A percentile compares a stretch with the other conserved stretches of the same genome.
Conservation (phyloP, 1,140 invertebrate genomes). For the Argopecten irradians region DNA sequence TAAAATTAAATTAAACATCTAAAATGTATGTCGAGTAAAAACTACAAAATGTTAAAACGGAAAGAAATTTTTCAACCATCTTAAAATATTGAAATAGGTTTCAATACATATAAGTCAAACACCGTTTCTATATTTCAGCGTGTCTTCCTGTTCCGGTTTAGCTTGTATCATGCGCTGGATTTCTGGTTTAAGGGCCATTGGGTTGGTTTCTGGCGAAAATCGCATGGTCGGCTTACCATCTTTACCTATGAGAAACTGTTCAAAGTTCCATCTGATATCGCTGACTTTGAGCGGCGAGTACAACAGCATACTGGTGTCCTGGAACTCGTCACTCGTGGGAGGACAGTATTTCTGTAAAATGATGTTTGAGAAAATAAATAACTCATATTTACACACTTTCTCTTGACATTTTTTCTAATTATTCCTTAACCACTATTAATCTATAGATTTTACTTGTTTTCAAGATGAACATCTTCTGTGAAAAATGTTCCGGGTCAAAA, state of each 20-base stretch:
- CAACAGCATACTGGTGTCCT: slow-evolving; percentile 57
- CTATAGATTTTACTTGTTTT: too few relatives aligned
- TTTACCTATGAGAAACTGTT: slow-evolving; percentile 80
- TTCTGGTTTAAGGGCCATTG: slow-evolving; percentile 36
- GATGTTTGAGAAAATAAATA: not conserved
- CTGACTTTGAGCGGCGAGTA: slow-evolving; percentile 71
- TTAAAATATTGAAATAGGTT: not conserved
- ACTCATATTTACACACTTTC: not conserved
- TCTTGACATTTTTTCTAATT: not conserved
- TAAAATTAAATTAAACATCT: not conserved
- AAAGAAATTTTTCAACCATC: not conserved
- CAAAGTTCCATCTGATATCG: slow-evolving; percentile 82
- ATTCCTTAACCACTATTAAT: not conserved
- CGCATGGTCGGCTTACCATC: slow-evolving; percentile 70
- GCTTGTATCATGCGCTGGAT: slow-evolving; percentile 38
- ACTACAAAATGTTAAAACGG: not conserved
- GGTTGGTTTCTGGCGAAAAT: slow-evolving; percentile 54
- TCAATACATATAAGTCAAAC: not conserved
- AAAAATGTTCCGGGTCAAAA: too few relatives aligned
- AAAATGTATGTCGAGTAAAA: not conserved
- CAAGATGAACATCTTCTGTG: too few relatives aligned
- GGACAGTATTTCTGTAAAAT: slow-evolving; percentile 61
- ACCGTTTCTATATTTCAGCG: not conserved
- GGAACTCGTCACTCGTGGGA: slow-evolving; percentile 56
- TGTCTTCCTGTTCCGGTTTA: not conserved